Conservation (phyloP, 2,797 vertebrate genomes). For the Podargus strigoides region DNA sequence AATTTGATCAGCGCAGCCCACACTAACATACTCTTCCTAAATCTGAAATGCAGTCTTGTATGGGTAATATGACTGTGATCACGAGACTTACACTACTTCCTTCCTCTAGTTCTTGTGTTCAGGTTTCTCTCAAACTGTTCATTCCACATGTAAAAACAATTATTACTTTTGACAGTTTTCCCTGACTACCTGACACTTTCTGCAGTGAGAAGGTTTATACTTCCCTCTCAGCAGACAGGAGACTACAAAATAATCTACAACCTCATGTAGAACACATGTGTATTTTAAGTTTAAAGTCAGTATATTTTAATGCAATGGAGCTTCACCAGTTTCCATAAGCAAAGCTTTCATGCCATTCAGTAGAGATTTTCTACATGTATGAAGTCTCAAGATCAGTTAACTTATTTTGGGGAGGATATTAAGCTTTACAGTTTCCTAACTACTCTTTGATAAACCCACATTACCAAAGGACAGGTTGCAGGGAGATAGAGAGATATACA, state of each 20-base stretch:
- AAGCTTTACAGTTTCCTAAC: neutral
- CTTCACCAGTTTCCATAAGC: neutral
- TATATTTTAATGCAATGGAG: neutral
- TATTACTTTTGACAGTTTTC: neutral
- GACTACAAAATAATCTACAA: neutral
- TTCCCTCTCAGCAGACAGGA: neutral
- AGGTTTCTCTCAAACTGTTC: neutral
- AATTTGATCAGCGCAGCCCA: neutral
- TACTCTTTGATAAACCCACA: neutral
- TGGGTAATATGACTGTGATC: neutral
- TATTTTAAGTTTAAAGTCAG: neutral
- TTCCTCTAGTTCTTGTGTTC: neutral
- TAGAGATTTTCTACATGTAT: neutral
- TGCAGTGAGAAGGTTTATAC: neutral
- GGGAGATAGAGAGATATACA: neutral
- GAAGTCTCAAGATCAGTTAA: neutral
- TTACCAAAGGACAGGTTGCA: neutral
- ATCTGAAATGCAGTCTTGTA: neutral
- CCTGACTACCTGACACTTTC: neutral
- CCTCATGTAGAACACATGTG: accelerated
- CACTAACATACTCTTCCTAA: neutral
- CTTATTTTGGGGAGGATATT: neutral
- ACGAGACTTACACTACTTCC: neutral
- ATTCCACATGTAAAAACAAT: neutral
- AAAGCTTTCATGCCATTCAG: neutral